Percentiles rank a stretch among this genome's conserved stretches.
These are phyloP conservation scores for Perizoma flavofasciatum DNA, from an alignment of 2,888 invertebrate species.

Conservation along the genomic window DNA sequence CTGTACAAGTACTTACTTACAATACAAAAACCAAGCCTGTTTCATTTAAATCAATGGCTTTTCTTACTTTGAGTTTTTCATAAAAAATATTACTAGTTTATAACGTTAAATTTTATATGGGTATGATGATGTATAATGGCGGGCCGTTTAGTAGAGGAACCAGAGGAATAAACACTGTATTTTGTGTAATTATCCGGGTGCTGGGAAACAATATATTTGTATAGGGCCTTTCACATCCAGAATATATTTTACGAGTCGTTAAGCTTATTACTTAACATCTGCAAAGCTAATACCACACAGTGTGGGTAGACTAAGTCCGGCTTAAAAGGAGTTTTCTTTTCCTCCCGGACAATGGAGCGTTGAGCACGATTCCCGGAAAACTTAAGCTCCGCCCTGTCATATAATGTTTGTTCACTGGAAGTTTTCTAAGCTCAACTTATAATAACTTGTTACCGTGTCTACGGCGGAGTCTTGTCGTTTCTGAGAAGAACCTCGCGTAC, in stretches of 20 bases:
- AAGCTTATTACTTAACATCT: conserved; percentile 35
- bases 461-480: conserved; percentile 30
- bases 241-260: conserved; percentile 36
- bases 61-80: neutral
- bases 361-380: conserved; percentile 36
- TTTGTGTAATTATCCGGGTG: conserved; percentile 12
- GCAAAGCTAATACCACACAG: conserved; percentile 32
- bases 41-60: neutral
- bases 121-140: no score
- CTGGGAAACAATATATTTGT: conserved; percentile 30
- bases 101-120: no score
- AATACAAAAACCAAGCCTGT: conserved; percentile 8
- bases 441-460: conserved; percentile 39
- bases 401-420: conserved; percentile 39
- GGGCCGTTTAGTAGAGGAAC: no score
- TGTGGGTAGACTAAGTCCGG: conserved; percentile 37
- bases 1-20: conserved; percentile 26
- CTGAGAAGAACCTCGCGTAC: neutral
- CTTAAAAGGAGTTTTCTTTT: conserved; percentile 40
- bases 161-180: neutral
- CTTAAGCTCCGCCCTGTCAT: conserved; percentile 37
- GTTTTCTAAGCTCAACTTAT: conserved; percentile 42
- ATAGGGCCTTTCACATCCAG: conserved; percentile 26
- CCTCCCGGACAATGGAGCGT: conserved; percentile 30
- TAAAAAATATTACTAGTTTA: neutral